phyloP scores from a whole-genome alignment of 2,888 invertebrate species.

The Eudasyphora cyanicolor region DNA sequence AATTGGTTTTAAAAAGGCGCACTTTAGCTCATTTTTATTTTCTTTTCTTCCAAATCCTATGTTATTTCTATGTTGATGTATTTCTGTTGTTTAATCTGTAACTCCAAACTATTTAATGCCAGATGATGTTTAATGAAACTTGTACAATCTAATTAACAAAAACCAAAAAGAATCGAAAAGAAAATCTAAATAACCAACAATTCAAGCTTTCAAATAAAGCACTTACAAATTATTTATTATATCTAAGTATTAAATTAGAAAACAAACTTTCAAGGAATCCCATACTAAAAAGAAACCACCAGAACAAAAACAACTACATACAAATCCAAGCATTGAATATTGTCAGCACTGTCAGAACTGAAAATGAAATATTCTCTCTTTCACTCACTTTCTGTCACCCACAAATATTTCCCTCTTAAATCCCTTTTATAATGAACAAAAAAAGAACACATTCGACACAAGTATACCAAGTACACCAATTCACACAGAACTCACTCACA shows the following conservation, averaged over 20 bases:
- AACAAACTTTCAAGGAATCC: background rate
- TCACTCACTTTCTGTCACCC: constrained; percentile 18
- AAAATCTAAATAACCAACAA: background rate
- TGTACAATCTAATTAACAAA: background rate
- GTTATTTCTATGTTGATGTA: background rate
- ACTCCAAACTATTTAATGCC: background rate
- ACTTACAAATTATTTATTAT: background rate
- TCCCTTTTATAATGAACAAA: constrained; percentile 30
- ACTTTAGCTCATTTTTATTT: constrained; percentile 55
- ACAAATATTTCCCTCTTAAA: constrained; percentile 22
- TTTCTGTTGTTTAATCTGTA: background rate
- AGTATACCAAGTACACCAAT: constrained; percentile 4
- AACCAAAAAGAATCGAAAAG: background rate
- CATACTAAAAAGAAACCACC: background rate
- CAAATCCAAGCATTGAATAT: constrained; percentile 60
- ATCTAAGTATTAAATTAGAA: background rate
- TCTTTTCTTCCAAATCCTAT: too few relatives aligned
- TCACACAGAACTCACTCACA: constrained; percentile 36
- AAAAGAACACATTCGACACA: constrained; percentile 27
- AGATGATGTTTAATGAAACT: background rate
- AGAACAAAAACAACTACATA: constrained; percentile 1
- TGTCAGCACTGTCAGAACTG: constrained; percentile 57
- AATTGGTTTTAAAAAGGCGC: constrained; percentile 66
- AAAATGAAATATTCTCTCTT: constrained; percentile 31
- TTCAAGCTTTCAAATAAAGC: constrained; percentile 20